Evolutionary conservation across 2,888 invertebrate genomes (phyloP).

Genomic region (Tenthredo distinguenda): DNA sequence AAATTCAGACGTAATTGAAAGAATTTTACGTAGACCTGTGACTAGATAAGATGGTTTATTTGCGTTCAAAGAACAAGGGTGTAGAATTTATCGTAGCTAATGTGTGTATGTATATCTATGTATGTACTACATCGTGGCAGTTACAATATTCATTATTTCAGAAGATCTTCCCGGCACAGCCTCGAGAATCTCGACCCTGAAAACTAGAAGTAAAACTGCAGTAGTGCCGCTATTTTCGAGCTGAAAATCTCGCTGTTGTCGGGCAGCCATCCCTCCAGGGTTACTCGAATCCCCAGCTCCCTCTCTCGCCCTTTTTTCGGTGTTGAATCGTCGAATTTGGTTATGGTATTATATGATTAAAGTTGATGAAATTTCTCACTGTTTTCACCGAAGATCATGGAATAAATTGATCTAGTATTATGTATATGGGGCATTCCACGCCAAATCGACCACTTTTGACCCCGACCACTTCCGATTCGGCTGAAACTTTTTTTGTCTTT

Average conservation of each 20-base stretch:
- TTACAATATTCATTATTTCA: neutral
- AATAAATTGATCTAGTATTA: too few relatives aligned
- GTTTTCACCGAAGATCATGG: neutral
- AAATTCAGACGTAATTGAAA: neutral
- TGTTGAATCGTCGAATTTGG: neutral
- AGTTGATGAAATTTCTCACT: neutral
- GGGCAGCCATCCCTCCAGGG: constrained; percentile 16
- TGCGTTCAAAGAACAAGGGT: neutral
- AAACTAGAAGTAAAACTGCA: constrained; percentile 19
- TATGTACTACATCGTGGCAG: too few relatives aligned
- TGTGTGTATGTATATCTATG: too few relatives aligned
- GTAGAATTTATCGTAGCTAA: neutral
- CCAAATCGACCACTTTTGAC: too few relatives aligned
- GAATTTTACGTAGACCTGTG: neutral
- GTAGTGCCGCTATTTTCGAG: constrained; percentile 22
- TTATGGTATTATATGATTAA: neutral
- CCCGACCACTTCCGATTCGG: too few relatives aligned
- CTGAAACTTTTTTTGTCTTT: too few relatives aligned
- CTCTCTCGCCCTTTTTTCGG: neutral
- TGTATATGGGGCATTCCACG: too few relatives aligned
- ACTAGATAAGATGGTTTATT: neutral
- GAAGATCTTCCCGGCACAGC: neutral
- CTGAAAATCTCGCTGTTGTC: constrained; percentile 10
- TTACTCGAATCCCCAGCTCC: neutral
- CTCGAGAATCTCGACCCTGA: constrained; percentile 1